These are phyloP conservation scores for Ispidina picta DNA, from an alignment of 2,797 vertebrate species.

Conservation along the genomic window DNA sequence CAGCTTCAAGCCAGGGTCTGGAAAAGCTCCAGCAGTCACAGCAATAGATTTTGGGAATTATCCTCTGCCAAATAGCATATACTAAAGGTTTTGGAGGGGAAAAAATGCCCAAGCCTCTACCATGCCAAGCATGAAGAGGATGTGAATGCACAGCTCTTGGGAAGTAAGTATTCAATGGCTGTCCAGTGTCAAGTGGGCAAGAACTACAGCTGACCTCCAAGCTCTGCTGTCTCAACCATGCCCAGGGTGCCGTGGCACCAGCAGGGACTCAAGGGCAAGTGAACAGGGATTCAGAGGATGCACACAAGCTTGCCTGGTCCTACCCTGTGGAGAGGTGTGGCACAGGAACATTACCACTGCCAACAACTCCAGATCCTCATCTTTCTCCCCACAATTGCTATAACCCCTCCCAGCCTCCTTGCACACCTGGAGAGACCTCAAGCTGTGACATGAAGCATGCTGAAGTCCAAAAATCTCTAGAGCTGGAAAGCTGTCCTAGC, in stretches of 20 bases:
- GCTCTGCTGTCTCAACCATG: background rate
- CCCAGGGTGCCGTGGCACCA: fast-evolving
- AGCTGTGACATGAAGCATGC: background rate
- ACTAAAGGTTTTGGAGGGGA: fast-evolving
- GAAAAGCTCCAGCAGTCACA: background rate
- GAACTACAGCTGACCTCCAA: background rate
- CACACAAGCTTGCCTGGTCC: background rate
- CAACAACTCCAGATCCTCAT: background rate
- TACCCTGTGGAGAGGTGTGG: background rate
- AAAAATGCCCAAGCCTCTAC: background rate
- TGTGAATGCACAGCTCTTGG: fast-evolving
- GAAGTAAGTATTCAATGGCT: background rate
- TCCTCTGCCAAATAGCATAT: background rate
- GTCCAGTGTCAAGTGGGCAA: fast-evolving
- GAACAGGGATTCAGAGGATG: background rate
- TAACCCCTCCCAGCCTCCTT: too few relatives aligned
- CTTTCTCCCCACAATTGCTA: background rate
- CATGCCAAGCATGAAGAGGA: background rate
- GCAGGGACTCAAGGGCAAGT: background rate
- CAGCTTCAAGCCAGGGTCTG: background rate
- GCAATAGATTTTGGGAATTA: background rate
- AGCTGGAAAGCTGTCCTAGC: background rate
- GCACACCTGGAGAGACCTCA: fast-evolving
- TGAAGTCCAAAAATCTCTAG: background rate
- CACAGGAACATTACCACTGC: background rate